Percentiles rank a stretch among this genome's conserved stretches.
These are phyloP conservation scores for Cyclophora punctaria DNA, from an alignment of 2,888 invertebrate species.

Conservation along the genomic window DNA sequence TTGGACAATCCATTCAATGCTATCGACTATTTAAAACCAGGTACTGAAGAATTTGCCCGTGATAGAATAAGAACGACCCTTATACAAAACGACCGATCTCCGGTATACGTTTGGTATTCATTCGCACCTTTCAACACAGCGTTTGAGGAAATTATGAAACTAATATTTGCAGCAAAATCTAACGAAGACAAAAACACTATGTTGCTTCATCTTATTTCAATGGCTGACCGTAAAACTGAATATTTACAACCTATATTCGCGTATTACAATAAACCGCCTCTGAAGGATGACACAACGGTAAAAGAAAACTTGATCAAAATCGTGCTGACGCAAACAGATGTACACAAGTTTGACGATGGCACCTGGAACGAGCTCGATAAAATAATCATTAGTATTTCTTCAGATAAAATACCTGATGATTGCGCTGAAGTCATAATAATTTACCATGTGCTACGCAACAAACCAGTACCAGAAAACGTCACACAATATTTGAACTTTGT, in stretches of 20 bases:
- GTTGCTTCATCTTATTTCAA: conserved; percentile 33
- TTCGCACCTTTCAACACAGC: conserved; percentile 45
- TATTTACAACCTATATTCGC: conserved; percentile 33
- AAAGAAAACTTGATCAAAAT: conserved; percentile 32
- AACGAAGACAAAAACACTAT: conserved; percentile 25
- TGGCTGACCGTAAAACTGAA: conserved; percentile 27
- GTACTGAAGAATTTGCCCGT: conserved; percentile 20
- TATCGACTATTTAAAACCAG: conserved; percentile 15
- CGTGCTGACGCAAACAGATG: conserved; percentile 26
- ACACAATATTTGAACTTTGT: conserved; percentile 31
- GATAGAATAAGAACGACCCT: conserved; percentile 18
- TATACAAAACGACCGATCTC: conserved; percentile 13
- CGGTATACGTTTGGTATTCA: conserved; percentile 37
- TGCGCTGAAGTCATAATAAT: conserved; percentile 33
- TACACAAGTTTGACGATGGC: conserved; percentile 31
- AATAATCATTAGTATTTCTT: conserved; percentile 36
- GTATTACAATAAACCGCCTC: conserved; percentile 36
- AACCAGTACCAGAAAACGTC: conserved; percentile 31
- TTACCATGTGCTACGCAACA: conserved; percentile 30
- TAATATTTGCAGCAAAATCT: conserved; percentile 25
- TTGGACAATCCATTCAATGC: conserved; percentile 30
- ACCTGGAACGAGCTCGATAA: conserved; percentile 44
- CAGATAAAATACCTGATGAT: conserved; percentile 29
- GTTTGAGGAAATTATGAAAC: conserved; percentile 35
- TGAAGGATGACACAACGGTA: conserved; percentile 29